Evolutionary conservation across 1,140 invertebrate genomes (phyloP), one percentile per base, ranked within the genome.

Genomic region (Drosophila grimshawi): DNA sequence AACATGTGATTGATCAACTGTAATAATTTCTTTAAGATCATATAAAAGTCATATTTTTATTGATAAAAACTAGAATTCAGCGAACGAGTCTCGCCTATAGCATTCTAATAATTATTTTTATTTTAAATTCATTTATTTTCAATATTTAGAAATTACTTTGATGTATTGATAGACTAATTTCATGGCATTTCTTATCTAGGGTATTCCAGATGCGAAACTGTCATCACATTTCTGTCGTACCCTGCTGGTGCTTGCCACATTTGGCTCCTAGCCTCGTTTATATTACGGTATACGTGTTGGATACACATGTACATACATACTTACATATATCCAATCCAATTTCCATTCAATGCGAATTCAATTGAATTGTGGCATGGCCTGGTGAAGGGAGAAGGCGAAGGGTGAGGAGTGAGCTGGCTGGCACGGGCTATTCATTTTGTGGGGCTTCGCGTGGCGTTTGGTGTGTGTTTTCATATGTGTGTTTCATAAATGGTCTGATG

Each of bases 401-500:
- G n/a, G 11, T 5, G 32, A 19, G 4, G 61, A 33, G 30, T 35
- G 8, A 7, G 8, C 27, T 45, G 30, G 5, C 8, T n/a, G 41
- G 39, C 41, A 64, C 64, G 67, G 63, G 48, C 53, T 57, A 78
- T 71, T 64, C 59, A 60, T 53, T 66, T 68, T 83, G 86, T 86
- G 75, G 43, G 82, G 82, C 76, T 86, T 86, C 82, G 70, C 80
- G 70, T 77, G 72, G 76, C 79, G 66, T 82, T 82, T 82, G 19
- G 19, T 66, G 43, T 33, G 4, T 5, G 33, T 33, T 39, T 39
- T 7, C 7, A 8, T 39, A 8, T 39, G 37, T 72, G 66, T 79
- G 68, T 88, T 83, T 86, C 82, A 88, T 83, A 86, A 86, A 86
- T 86, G 82, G 82, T 60, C 62, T 80, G 83, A 88, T 86, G 82